Evolutionary conservation across 2,888 invertebrate species (phyloP).

Genomic region (Kuschelorhynchus macadamiae): DNA sequence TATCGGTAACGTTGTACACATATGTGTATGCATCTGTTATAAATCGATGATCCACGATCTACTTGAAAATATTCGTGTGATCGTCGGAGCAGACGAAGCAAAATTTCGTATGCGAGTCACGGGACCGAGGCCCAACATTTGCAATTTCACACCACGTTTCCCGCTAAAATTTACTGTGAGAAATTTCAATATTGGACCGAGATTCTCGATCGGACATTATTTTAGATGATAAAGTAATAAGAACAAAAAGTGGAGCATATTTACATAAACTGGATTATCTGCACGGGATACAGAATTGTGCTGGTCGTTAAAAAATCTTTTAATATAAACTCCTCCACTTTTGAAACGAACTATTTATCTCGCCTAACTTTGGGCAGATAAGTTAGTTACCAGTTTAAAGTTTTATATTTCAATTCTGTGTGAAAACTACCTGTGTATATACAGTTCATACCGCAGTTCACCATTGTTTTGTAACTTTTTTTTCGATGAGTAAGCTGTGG

Average conservation of each 20-base stretch:
- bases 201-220: conserved; percentile 23
- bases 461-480: too few relatives aligned
- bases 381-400: too few relatives aligned
- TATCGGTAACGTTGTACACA: conserved; percentile 4
- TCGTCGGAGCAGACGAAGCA: conserved; percentile 8
- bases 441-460: too few relatives aligned
- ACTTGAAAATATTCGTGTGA: conserved; percentile 20
- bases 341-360: too few relatives aligned
- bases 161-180: conserved; percentile 41
- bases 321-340: too few relatives aligned
- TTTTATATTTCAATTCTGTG: too few relatives aligned
- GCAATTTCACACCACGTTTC: conserved; percentile 48
- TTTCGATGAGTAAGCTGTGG: too few relatives aligned
- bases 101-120: conserved; percentile 42
- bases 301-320: too few relatives aligned
- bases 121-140: conserved; percentile 32
- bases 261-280: too few relatives aligned
- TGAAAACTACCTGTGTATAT: too few relatives aligned
- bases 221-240: conserved; percentile 28
- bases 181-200: conserved; percentile 40
- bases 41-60: conserved; percentile 23
- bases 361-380: too few relatives aligned
- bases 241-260: neutral
- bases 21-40: neutral
- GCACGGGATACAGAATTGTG: too few relatives aligned